Evolutionary conservation across 2,113 vertebrate genomes (phyloP), one percentile per base, ranked within the genome.

Genomic region (Oxyura jamaicensis): DNA sequence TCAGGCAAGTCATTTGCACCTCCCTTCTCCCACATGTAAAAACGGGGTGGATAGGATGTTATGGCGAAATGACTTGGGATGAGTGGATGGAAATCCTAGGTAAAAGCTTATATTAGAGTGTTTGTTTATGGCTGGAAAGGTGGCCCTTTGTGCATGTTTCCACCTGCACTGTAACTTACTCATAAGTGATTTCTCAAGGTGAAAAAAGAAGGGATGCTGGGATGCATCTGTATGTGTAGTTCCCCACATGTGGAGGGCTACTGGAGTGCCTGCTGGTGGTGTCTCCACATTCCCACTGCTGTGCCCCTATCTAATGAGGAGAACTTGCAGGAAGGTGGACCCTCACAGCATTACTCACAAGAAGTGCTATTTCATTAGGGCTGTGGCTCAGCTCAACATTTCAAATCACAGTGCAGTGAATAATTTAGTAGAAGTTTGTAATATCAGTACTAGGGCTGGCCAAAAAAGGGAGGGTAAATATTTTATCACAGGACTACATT

Each of bases 381-480:
- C 20, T 6, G 7, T 6, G 22, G 52, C 18, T 79, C 23, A 41
- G 2, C 35, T n/a, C 52, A 6, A 9, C 74, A 4, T 39, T 75
- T 84, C 36, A 65, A 56, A 62, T n/a, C 3, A 1, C 29, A 26
- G 0, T 39, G 22, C 6, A 39, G 4, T 2, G 5, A 80, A 5
- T 48, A 55, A 4, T 58, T 86, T 55, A 60, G 11, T 8, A 46
- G 48, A 56, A 59, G 8, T 3, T 8, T 56, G 20, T 56, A 56
- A 56, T 35, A 42, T 6, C 14, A 44, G 28, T 74, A 28, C 28
- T 65, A 65, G 39, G 28, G 59, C n/a, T 67, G 14, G 28, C 8
- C 28, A 65, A 58, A 90, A 90, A 83, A 74, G 3, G 4, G 4
- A 5, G 8, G 4, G 11, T 52, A 68, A 63, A 84, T 58, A 29